phyloP scores from a whole-genome alignment of 2,797 vertebrate genomes.

The Cercopithecus neglectus region DNA sequence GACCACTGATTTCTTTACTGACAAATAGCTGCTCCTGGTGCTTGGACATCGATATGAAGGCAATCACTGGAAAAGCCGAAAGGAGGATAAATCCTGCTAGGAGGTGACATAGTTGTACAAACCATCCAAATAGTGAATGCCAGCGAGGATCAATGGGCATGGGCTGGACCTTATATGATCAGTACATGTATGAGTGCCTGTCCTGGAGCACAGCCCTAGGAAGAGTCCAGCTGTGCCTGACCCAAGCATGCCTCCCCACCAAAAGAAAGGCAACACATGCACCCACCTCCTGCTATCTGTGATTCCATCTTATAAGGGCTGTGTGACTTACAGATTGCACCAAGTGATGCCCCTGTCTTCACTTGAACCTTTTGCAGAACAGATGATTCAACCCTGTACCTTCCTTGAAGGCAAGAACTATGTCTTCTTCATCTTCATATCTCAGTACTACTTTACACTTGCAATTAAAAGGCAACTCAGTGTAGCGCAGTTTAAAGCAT shows the following conservation, averaged over 20 bases:
- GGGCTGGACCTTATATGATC: not conserved
- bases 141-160: not conserved
- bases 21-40: not conserved
- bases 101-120: not conserved
- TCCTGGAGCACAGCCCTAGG: not conserved
- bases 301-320: not conserved
- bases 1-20: slow-evolving; percentile 7
- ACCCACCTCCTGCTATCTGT: not conserved
- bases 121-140: not conserved
- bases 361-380: not conserved
- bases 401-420: slow-evolving; percentile 24
- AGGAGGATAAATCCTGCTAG: not conserved
- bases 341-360: not conserved
- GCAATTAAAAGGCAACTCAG: not conserved
- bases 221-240: not conserved
- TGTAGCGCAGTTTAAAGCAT: not conserved
- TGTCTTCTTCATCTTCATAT: not conserved
- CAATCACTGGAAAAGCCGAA: not conserved
- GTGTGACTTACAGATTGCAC: not conserved
- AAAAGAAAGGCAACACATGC: not conserved
- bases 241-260: not conserved
- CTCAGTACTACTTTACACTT: not conserved
- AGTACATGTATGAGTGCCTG: not conserved
- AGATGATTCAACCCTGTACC: not conserved
- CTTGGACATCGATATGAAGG: slow-evolving; percentile 2